Evolutionary conservation across 2,888 invertebrate genomes (phyloP), one percentile per base, ranked within the genome.

Genomic region (Apomyelois bistriatella): DNA sequence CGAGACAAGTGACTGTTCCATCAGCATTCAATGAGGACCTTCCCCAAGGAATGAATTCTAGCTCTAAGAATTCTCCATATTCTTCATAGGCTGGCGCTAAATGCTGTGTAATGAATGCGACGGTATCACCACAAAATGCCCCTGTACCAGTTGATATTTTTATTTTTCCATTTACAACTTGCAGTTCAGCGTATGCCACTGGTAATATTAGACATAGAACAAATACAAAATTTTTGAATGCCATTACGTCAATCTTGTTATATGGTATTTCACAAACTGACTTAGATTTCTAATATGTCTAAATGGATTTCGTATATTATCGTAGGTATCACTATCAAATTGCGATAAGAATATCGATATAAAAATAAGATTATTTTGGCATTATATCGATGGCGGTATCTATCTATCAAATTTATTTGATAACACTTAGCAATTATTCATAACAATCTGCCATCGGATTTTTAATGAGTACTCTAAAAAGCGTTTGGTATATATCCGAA

Each of bases 11-110:
- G 9, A 84, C 56, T 1, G 53, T 58, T 2, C 76, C 82, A 28
- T 82, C 62, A 0, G 51, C 52, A 10, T 68, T 61, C 40, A 77
- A 65, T 0, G 13, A 13, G 0, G 85, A 81, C 52, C 82, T 80
- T 12, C 90, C 90, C 90, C 90, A 91, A 0, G 88, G 82, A 0
- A 90, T 70, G 47, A 85, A 88, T 57, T 88, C 80, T 0, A 90
- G 53, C 7, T 87, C 80, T 53, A 90, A 56, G 43, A 70, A 82
- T 0, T 83, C 59, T 9, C 70, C 69, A 59, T 82, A 87, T 16
- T 74, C 62, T 10, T 61, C 62, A 43, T 82, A 85, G 0, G 80
- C 72, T 35, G 75, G 72, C 0, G 55, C 62, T 7, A 90, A 61
- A 15, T 81, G 74, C 10, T 66, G 42, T 13, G 54, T 51, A 12